phyloP scores from a whole-genome alignment of 2,888 invertebrate genomes.

The Phasia obesa region DNA sequence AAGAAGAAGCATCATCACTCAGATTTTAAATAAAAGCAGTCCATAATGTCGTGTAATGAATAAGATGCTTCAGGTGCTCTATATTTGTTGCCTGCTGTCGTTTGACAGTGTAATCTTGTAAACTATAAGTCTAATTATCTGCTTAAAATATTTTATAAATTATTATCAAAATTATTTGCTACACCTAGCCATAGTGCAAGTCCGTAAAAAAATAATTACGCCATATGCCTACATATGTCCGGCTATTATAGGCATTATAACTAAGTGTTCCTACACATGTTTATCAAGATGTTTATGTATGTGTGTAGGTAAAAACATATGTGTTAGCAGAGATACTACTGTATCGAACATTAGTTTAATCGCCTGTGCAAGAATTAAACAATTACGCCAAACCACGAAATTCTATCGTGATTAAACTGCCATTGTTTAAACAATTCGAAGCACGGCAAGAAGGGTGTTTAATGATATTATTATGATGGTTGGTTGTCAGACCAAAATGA shows the following conservation, averaged over 20 bases:
- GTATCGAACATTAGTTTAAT: constrained; percentile 65
- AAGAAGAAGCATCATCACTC: too few relatives aligned
- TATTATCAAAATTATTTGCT: too few relatives aligned
- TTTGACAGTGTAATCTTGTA: too few relatives aligned
- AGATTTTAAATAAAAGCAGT: too few relatives aligned
- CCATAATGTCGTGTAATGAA: too few relatives aligned
- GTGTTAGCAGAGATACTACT: constrained; percentile 25
- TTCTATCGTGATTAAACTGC: constrained; percentile 55
- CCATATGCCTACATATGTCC: background rate
- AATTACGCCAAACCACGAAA: constrained; percentile 67
- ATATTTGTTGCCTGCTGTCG: too few relatives aligned
- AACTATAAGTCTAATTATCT: too few relatives aligned
- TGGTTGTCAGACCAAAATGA: constrained; percentile 35
- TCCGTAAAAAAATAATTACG: background rate
- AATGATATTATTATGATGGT: constrained; percentile 61
- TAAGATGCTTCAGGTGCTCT: too few relatives aligned
- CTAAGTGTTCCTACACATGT: background rate
- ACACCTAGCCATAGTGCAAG: background rate
- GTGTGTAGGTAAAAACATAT: background rate
- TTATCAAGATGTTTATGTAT: background rate
- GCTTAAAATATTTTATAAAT: background rate
- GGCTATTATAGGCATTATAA: background rate
- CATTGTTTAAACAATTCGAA: constrained; percentile 55
- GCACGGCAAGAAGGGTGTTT: constrained; percentile 32
- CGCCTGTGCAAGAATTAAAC: constrained; percentile 55